A percentile compares a stretch with the other conserved stretches of the same genome.
phyloP scores from a whole-genome alignment of 2,888 invertebrate genomes.

The Argynnis bischoffii region DNA sequence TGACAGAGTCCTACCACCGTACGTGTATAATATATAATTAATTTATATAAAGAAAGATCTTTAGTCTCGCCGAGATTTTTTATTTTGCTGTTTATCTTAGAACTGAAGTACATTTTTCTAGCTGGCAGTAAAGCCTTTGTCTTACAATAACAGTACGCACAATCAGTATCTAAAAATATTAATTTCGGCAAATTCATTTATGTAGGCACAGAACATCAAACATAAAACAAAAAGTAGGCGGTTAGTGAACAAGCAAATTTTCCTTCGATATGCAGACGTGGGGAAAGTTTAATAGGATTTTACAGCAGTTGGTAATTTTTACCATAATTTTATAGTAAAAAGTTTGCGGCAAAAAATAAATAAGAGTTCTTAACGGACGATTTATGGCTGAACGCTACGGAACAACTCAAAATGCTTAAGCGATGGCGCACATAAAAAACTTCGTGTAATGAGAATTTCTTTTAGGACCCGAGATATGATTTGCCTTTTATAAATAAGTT shows the following conservation, averaged over 20 bases:
- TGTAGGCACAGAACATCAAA: too few relatives aligned
- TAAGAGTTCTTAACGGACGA: slow-evolving; percentile 27
- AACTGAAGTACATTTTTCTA: too few relatives aligned
- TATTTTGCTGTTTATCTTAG: too few relatives aligned
- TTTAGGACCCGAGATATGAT: slow-evolving; percentile 32
- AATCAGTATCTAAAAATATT: too few relatives aligned
- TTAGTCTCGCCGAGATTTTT: too few relatives aligned
- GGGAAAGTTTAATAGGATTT: slow-evolving; percentile 33
- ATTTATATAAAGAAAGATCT: too few relatives aligned
- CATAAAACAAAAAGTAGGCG: too few relatives aligned
- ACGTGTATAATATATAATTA: too few relatives aligned
- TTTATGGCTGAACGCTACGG: slow-evolving; percentile 25
- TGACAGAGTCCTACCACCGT: too few relatives aligned
- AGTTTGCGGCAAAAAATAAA: slow-evolving; percentile 36
- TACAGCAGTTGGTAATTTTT: slow-evolving; percentile 35
- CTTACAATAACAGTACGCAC: too few relatives aligned
- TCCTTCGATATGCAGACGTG: slow-evolving; percentile 8
- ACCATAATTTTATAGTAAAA: slow-evolving; percentile 35
- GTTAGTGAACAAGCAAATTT: background rate
- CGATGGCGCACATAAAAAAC: slow-evolving; percentile 35
- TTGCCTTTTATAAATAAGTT: slow-evolving; percentile 35
- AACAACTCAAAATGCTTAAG: slow-evolving; percentile 26
- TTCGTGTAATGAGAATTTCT: slow-evolving; percentile 37
- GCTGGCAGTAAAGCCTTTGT: too few relatives aligned
- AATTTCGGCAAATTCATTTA: too few relatives aligned